A percentile compares a stretch with the other conserved stretches of the same genome.
These are phyloP conservation scores for Eurystomus glaucurus DNA, from an alignment of 2,797 vertebrate genomes.

Conservation along the genomic window DNA sequence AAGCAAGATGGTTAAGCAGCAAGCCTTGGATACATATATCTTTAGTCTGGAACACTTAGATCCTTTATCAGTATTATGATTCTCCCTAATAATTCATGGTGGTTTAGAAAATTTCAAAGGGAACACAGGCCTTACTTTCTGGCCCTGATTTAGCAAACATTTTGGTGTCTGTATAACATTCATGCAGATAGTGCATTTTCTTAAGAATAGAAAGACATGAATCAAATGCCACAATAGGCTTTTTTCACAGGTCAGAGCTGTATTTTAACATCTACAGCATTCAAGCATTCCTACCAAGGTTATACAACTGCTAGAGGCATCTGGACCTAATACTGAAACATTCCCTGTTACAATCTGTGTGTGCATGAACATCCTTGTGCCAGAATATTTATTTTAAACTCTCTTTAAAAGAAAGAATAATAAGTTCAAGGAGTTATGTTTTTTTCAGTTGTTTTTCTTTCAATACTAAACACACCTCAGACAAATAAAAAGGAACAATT, in stretches of 20 bases:
- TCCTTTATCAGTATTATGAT: background rate
- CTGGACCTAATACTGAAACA: constrained; percentile 33
- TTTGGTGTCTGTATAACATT: background rate
- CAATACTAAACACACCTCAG: background rate
- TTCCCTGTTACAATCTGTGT: background rate
- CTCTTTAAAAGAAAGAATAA: constrained; percentile 24
- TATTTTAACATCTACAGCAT: constrained; percentile 1
- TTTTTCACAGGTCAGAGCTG: background rate
- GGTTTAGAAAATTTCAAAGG: constrained; percentile 3
- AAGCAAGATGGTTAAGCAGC: background rate
- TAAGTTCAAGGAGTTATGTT: background rate
- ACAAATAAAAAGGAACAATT: background rate
- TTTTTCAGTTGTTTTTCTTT: constrained; percentile 4
- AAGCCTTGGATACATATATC: background rate
- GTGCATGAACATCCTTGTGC: background rate
- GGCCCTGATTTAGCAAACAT: background rate
- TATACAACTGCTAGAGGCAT: constrained; percentile 50
- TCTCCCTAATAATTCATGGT: background rate
- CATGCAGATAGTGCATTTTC: background rate
- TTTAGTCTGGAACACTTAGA: background rate
- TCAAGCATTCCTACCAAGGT: constrained; percentile 11
- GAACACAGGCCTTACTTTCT: background rate
- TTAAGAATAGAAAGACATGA: background rate
- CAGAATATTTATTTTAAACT: constrained; percentile 17
- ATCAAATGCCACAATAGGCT: background rate